Conservation (phyloP, 2,888 invertebrate genomes). For the Cerastis leucographa region DNA sequence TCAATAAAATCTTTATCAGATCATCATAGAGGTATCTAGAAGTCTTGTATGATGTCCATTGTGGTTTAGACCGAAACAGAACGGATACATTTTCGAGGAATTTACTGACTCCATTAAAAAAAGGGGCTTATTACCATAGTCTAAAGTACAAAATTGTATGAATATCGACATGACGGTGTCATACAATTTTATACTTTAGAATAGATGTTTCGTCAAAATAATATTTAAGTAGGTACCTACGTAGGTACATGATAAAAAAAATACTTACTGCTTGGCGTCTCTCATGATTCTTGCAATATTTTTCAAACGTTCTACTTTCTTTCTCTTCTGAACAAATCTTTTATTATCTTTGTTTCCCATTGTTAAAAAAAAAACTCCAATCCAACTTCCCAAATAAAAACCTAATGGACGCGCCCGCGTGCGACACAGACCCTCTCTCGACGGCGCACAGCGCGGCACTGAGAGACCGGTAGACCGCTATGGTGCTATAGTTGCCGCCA, state of each 20-base stretch:
- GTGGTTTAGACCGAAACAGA: background rate
- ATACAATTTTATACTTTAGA: background rate
- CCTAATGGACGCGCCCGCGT: background rate
- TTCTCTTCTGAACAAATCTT: background rate
- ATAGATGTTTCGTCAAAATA: background rate
- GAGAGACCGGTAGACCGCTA: background rate
- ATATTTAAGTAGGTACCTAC: too few species aligned
- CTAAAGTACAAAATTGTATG: background rate
- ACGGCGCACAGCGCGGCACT: background rate
- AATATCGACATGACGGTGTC: background rate
- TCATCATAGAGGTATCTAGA: background rate
- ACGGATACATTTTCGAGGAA: background rate
- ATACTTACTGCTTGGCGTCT: background rate
- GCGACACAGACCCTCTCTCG: background rate
- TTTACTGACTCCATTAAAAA: background rate
- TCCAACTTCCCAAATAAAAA: background rate
- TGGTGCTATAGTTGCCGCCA: background rate
- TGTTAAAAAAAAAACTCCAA: background rate
- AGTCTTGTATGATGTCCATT: background rate
- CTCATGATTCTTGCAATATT: background rate
- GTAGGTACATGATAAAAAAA: too few species aligned
- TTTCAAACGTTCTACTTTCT: background rate
- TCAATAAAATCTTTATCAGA: background rate
- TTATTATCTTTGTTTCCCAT: slow-evolving; percentile 2
- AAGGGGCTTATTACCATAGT: background rate